Evolutionary conservation across 2,113 vertebrate species (phyloP).

Genomic region (Leucosticte australis): DNA sequence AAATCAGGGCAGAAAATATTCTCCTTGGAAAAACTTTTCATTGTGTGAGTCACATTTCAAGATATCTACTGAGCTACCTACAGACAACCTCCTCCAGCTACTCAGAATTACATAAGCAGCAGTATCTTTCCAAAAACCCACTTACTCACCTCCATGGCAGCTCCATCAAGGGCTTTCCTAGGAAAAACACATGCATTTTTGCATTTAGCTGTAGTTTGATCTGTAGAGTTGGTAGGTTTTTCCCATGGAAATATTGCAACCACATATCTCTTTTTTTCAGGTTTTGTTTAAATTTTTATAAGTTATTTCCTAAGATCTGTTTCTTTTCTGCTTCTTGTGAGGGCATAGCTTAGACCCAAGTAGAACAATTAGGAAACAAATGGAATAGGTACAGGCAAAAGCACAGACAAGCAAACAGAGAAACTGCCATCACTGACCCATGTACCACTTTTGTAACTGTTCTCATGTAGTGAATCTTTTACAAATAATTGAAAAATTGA

Average conservation of each 20-base stretch:
- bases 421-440: background rate
- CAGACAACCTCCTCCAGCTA: background rate
- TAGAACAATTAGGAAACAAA: background rate
- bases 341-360: background rate
- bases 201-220: background rate
- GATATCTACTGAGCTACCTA: background rate
- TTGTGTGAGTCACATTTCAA: background rate
- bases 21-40: background rate
- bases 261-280: rapidly evolving
- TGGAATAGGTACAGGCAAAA: background rate
- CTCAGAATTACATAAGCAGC: background rate
- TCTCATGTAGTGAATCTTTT: background rate
- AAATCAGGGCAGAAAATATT: background rate
- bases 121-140: background rate
- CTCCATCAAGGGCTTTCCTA: background rate
- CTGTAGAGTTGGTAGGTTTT: background rate
- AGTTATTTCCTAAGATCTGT: background rate
- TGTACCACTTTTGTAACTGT: background rate
- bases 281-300: background rate
- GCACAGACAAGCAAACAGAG: background rate
- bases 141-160: background rate
- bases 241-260: background rate
- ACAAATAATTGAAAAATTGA: background rate
- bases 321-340: background rate
- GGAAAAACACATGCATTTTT: background rate